Evolutionary conservation across 2,113 vertebrate genomes (phyloP).

Genomic region (Motacilla tschutschensis): DNA sequence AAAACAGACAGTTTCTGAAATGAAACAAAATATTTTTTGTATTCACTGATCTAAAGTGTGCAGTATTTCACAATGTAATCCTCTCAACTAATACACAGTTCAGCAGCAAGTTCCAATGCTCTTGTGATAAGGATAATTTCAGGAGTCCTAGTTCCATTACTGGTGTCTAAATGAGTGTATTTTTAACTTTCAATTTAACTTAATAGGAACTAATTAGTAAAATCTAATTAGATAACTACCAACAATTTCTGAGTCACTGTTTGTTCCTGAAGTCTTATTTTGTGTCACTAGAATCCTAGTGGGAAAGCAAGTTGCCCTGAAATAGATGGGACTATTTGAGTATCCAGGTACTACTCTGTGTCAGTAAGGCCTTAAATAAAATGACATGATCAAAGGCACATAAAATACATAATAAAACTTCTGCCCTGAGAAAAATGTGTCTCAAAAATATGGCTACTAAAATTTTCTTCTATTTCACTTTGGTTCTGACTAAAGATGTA

Average conservation of each 20-base stretch:
- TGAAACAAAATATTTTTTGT: background rate
- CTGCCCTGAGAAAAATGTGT: background rate
- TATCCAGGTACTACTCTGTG: background rate
- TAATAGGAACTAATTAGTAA: background rate
- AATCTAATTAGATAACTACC: background rate
- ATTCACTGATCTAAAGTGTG: background rate
- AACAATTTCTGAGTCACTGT: background rate
- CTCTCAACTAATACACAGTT: background rate
- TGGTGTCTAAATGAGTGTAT: background rate
- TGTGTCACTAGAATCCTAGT: background rate
- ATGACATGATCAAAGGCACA: background rate
- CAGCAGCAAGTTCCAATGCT: background rate
- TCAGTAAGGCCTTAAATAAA: background rate
- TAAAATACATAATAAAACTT: background rate
- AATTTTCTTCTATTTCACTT: background rate
- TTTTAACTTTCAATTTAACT: slow-evolving; percentile 11
- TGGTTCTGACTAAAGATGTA: background rate
- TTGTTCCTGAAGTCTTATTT: background rate
- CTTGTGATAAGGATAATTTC: background rate
- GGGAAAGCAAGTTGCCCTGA: background rate
- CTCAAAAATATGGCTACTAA: background rate
- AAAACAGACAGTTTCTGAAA: background rate
- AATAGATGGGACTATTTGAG: background rate
- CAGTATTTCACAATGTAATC: background rate
- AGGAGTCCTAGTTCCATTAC: background rate